Evolutionary conservation across 1,140 invertebrate genomes (phyloP).

Genomic region (Microplitis demolitor): DNA sequence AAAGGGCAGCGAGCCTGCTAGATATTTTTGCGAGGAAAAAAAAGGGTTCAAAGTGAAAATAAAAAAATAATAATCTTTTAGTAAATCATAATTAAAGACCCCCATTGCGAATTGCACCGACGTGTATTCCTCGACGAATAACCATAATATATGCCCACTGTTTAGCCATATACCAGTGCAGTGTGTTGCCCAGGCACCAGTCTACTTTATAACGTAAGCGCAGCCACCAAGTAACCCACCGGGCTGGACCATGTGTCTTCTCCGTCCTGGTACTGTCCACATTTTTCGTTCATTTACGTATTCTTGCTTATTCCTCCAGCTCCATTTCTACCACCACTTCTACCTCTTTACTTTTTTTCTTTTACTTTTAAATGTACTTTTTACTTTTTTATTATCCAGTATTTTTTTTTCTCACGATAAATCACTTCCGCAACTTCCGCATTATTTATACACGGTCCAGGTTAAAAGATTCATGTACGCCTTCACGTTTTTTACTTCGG

Average conservation of each 20-base stretch:
- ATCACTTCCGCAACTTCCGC: conserved; percentile 29
- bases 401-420: conserved; percentile 15
- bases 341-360: background rate
- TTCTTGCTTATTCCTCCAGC: background rate
- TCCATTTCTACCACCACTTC: background rate
- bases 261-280: conserved; percentile 22
- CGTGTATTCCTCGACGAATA: conserved; percentile 27
- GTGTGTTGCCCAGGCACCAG: conserved; percentile 5
- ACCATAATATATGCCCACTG: conserved; percentile 31
- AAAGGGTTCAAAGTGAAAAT: background rate
- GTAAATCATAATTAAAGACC: conserved; percentile 28
- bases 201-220: conserved; percentile 24
- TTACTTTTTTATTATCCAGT: background rate
- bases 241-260: conserved; percentile 24
- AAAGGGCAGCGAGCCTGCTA: no score
- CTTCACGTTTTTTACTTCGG: background rate
- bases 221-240: conserved; percentile 25
- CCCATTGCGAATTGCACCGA: conserved; percentile 9
- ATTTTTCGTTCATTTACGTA: conserved; percentile 28
- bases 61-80: conserved; percentile 10
- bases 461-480: conserved; percentile 19
- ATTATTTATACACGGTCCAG: conserved; percentile 26
- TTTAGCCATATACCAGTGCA: conserved; percentile 11
- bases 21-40: background rate
- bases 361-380: background rate